Evolutionary conservation across 2,888 invertebrate species (phyloP).

Genomic region (Pecten maximus): DNA sequence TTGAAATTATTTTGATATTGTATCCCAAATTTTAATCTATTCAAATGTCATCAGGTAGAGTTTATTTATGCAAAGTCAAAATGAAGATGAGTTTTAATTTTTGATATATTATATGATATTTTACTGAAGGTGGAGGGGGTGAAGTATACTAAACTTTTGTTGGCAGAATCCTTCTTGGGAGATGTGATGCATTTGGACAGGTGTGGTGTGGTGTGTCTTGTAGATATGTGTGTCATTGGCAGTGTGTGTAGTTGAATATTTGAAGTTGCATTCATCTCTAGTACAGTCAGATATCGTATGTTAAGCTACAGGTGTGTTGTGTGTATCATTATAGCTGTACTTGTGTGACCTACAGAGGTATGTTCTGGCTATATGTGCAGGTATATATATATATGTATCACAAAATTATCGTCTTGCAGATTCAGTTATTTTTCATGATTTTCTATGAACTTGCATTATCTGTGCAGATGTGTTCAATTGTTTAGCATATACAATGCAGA

Average conservation of each 20-base stretch:
- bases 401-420: no score
- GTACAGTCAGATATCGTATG: background rate
- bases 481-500: no score
- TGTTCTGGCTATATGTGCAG: background rate
- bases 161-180: background rate
- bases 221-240: background rate
- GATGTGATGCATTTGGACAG: background rate
- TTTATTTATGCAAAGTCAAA: background rate
- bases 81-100: no score
- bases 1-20: no score
- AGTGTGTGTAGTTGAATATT: background rate
- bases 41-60: background rate
- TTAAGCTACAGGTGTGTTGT: background rate
- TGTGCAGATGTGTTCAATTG: no score
- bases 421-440: no score
- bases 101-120: no score
- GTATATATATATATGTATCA: no score
- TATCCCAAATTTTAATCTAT: no score
- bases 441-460: no score
- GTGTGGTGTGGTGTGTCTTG: constrained; percentile 15
- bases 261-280: background rate
- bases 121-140: no score
- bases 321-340: background rate
- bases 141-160: background rate
- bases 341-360: background rate